These are phyloP conservation scores for Andrena praecox DNA, from an alignment of 2,888 invertebrate species.

Conservation along the genomic window DNA sequence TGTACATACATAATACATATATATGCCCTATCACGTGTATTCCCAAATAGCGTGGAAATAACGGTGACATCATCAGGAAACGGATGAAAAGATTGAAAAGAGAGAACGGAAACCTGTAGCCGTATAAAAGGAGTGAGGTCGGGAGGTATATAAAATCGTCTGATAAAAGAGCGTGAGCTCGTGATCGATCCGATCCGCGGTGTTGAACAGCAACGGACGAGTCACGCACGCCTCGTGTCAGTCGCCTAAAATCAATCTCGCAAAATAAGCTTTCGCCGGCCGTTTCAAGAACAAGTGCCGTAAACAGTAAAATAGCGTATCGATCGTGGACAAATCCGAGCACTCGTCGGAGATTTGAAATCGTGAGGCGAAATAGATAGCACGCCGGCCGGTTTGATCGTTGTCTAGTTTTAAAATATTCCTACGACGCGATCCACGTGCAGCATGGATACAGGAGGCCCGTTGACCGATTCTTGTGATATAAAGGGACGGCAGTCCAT, in stretches of 20 bases:
- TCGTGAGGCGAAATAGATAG: neutral
- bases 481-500: neutral
- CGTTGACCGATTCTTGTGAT: neutral
- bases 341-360: neutral
- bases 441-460: constrained; percentile 15
- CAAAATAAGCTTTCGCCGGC: neutral
- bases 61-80: neutral
- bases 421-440: neutral
- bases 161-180: neutral
- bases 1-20: too few species aligned
- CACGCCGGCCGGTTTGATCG: neutral
- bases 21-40: neutral
- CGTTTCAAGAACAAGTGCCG: neutral
- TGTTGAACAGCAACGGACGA: neutral
- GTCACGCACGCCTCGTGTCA: neutral
- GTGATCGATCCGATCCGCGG: constrained; percentile 5
- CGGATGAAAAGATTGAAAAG: neutral
- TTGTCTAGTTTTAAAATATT: neutral
- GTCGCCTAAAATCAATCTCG: neutral
- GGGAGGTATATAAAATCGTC: neutral
- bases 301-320: neutral
- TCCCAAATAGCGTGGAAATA: neutral
- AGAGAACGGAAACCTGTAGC: neutral
- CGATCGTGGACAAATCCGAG: neutral
- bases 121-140: neutral